Evolutionary conservation across 35 echinoderm and acorn worm species (phyloP).

Genomic region (Apostichopus californicus): DNA sequence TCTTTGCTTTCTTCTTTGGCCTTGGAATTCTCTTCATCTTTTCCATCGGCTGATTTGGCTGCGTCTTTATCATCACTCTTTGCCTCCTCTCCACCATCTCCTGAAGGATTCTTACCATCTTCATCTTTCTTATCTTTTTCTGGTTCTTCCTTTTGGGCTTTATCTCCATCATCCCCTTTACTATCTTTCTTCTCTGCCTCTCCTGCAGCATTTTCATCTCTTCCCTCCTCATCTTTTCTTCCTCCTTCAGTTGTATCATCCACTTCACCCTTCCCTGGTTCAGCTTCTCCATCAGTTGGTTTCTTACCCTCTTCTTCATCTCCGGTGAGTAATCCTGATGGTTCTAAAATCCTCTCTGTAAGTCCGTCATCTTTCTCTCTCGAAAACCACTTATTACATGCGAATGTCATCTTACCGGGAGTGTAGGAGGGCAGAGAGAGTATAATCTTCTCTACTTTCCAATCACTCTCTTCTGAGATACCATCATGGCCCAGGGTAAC

Average conservation of each 20-base stretch:
- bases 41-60: background rate
- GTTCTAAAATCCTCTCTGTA: constrained; percentile 26
- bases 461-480: background rate
- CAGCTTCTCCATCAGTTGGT: background rate
- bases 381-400: constrained; percentile 19
- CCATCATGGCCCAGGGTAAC: constrained; percentile 78
- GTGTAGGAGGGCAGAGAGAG: background rate
- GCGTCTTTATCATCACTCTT: background rate
- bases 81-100: background rate
- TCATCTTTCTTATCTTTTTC: constrained; percentile 11
- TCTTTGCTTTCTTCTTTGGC: background rate
- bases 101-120: background rate
- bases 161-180: background rate
- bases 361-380: constrained; percentile 14
- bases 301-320: background rate
- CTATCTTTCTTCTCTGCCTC: background rate
- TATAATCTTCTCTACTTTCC: constrained; percentile 25
- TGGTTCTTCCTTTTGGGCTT: background rate
- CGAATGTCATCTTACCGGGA: background rate
- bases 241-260: no score
- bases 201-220: background rate
- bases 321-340: background rate
- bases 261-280: background rate
- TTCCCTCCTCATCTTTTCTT: background rate
- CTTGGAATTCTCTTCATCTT: background rate